phyloP scores from a whole-genome alignment of 1,140 invertebrate genomes.

The Thaumetopoea pityocampa region DNA sequence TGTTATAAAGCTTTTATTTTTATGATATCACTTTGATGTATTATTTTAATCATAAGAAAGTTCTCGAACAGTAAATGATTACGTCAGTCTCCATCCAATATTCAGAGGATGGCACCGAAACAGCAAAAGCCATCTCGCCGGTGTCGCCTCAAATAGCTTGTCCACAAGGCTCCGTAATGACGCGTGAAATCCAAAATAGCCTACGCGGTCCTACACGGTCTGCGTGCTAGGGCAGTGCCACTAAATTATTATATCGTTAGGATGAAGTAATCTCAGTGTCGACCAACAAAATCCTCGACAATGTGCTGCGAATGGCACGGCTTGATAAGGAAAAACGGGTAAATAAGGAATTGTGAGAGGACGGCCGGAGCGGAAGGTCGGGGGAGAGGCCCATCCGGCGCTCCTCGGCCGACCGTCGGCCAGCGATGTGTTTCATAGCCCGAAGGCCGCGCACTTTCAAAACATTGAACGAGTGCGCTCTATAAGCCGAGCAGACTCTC shows the following conservation, averaged over 20 bases:
- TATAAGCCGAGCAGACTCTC: too few relatives aligned
- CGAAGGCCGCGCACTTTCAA: conserved; percentile 31
- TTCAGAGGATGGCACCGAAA: conserved; percentile 1
- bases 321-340: conserved; percentile 68
- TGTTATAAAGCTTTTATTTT: too few relatives aligned
- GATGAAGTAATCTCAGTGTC: conserved; percentile 43
- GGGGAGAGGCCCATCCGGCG: conserved; percentile 31
- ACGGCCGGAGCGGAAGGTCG: conserved; percentile 36
- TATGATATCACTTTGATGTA: too few relatives aligned
- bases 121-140: background rate
- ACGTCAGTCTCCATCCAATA: conserved; percentile 13
- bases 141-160: conserved; percentile 6
- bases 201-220: too few relatives aligned
- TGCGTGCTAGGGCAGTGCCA: too few relatives aligned
- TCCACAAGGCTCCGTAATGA: conserved; percentile 21
- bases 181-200: conserved; percentile 27
- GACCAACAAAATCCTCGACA: conserved; percentile 42
- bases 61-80: conserved; percentile 12
- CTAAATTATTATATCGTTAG: too few relatives aligned
- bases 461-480: conserved; percentile 26
- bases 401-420: conserved; percentile 33
- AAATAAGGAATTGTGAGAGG: conserved; percentile 57
- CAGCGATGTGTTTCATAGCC: conserved; percentile 34
- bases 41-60: too few relatives aligned
- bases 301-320: conserved; percentile 58